phyloP scores from a whole-genome alignment of 2,113 vertebrate species.

The Brachirus orientalis region DNA sequence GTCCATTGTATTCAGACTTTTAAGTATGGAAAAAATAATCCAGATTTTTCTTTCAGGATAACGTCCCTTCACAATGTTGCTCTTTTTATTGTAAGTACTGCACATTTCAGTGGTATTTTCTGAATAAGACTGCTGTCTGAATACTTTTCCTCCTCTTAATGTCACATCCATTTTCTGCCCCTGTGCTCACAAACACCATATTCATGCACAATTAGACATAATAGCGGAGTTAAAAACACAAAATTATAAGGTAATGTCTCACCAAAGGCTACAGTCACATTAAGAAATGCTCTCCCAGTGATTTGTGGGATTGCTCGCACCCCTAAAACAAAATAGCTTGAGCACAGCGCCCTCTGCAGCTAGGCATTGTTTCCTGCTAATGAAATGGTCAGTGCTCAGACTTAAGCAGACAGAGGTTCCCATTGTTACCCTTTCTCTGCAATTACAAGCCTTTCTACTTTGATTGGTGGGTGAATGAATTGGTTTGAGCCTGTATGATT shows the following conservation, averaged over 20 bases:
- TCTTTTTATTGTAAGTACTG: not conserved
- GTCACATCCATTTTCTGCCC: conserved; percentile 64
- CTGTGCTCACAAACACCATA: conserved; percentile 45
- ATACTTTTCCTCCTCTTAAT: conserved; percentile 43
- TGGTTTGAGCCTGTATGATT: conserved; percentile 83
- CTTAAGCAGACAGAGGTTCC: conserved; percentile 40
- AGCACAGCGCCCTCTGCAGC: conserved; percentile 86
- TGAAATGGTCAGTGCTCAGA: conserved; percentile 50
- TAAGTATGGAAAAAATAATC: conserved; percentile 20
- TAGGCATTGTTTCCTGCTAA: conserved; percentile 68
- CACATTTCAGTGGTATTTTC: conserved; percentile 9
- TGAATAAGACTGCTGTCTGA: conserved; percentile 7
- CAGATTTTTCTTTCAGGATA: not conserved
- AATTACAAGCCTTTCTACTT: conserved; percentile 86
- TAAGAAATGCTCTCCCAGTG: conserved; percentile 48
- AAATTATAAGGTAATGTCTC: conserved; percentile 73
- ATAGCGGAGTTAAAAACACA: conserved; percentile 63
- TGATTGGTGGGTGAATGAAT: conserved; percentile 87
- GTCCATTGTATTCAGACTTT: conserved; percentile 52
- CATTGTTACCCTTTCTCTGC: conserved; percentile 78
- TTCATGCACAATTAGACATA: conserved; percentile 71
- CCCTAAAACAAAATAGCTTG: conserved; percentile 76
- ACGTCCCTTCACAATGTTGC: not conserved
- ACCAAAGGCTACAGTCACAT: conserved; percentile 63
- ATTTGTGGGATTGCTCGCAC: conserved; percentile 47